phyloP scores from a whole-genome alignment of 1,140 invertebrate genomes.

The Tetramorium parvispinum region DNA sequence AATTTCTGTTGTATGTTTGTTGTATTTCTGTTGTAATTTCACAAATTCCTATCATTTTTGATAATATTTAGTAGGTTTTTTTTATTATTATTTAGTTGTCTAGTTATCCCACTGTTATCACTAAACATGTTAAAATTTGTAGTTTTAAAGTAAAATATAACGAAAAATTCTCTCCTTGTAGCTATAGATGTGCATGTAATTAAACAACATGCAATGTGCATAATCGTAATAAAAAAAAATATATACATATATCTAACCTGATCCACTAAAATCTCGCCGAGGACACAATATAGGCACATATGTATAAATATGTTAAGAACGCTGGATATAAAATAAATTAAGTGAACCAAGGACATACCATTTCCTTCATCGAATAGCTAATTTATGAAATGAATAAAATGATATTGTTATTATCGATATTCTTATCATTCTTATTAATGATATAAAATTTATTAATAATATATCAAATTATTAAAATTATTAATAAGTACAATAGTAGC shows the following conservation, averaged over 20 bases:
- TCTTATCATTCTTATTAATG: no score
- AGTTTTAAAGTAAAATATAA: no score
- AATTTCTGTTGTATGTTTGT: no score
- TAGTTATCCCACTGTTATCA: no score
- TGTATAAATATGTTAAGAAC: conserved; percentile 30
- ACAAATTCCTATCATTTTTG: no score
- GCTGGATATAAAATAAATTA: not conserved
- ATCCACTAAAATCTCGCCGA: conserved; percentile 30
- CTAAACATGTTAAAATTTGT: no score
- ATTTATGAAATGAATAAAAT: not conserved
- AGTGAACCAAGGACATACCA: not conserved
- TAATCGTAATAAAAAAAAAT: not conserved
- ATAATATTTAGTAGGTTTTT: no score
- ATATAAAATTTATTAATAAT: not conserved
- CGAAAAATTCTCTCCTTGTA: no score
- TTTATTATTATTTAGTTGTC: no score
- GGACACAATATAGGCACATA: conserved; percentile 35
- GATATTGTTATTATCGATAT: not conserved
- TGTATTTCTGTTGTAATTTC: no score
- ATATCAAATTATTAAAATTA: not conserved
- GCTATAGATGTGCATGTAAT: not conserved
- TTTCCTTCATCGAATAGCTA: not conserved
- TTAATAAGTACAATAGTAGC: not conserved
- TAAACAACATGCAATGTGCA: not conserved
- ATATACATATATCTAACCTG: conserved; percentile 4